Base-by-base conservation (phyloP, 1,140 invertebrate genomes). In the Zaprionus kolodkinae region DNA sequence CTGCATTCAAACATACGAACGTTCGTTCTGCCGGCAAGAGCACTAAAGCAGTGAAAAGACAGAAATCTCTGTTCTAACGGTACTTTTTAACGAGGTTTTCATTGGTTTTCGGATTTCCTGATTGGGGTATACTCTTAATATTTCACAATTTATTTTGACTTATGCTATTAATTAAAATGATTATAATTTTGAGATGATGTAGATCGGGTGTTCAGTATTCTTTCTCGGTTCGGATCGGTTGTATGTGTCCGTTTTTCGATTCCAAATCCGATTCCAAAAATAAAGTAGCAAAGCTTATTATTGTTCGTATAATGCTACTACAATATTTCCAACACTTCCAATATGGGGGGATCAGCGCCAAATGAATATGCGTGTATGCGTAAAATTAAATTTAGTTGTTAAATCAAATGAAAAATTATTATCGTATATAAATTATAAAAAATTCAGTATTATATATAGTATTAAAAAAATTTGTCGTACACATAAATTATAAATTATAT, bases 401-500 rank as follows among this genome's bases (percentile, higher is more conserved):
- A 71, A 88, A 81, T 84, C 71, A 90, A 89, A 85, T 89, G 68
- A 89, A 88, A 88, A 89, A 75, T 79, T 73, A 88, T 88, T 88
- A 85, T 79, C 79, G 45, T 81, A 90, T 88, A 88, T 89, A 89
- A 90, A 89, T 89, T 89, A 89, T 85, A 89, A 79, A 88, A 88
- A 89, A 89, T 85, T 85, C 85, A 81, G 86, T 89, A 89, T 81
- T 78, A 81, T 89, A 78, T 88, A 89, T 85, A 89, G 78, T 77
- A 76, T 84, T 69, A 72, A 81, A 88, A 86, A 85, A 85, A 76
- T 15, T 45, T 59, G 78, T 79, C 75, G 70, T 89, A 89, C 85
- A 89, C 76, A 90, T 88, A 90, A 89, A 89, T 81, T 89, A 89
- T 89, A 89, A 90, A 89, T 89, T 89, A 89, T 85, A 90, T 89